Base-by-base conservation (phyloP, 2,888 invertebrate species). In the Torymus auratus region DNA sequence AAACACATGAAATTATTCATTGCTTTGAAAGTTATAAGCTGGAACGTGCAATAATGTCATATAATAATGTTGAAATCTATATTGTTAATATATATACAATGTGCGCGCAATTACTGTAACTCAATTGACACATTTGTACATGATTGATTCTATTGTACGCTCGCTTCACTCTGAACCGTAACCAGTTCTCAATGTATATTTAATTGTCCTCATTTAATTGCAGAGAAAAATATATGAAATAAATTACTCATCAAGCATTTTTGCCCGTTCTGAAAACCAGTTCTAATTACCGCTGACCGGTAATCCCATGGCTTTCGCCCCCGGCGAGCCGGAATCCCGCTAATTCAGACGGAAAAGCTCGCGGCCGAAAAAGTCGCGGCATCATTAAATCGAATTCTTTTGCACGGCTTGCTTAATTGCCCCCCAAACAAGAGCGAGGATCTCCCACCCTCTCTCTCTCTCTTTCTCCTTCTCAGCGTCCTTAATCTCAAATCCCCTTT, bases 401-500 rank as follows among this genome's bases (percentile, higher is more conserved):
- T 1, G 55, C 76, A n/a, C 50, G 17, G 68, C n/a, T 11, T 65
- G 13, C n/a, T 67, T 67, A 78, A 78, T 78, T 68, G 17, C 2
- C 23, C 2, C 23, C 60, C 15, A 71, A 78, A 62, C 41, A 55
- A 70, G n/a, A 20, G 14, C 17, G 60, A 15, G n/a, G 11, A n/a
- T 14, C 11, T 14, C 17, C 17, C 58, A 3, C 15, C 1, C 11
- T 11, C 20, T 55, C 20, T 14, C 17, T 55, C 15, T 68, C 10
- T 68, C n/a, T 15, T 50, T 67, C 7, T 62, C 7, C 14, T 55
- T 60, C 13, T 50, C 15, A 28, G 23, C 53, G 15, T 68, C 72
- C 41, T 73, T 62, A 53, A 75, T 80, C 71, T 67, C 13, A 12
- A 76, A 56, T 71, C 20, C 67, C 4, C 62, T 58, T 73, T 62